phyloP scores from a whole-genome alignment of 1,140 invertebrate genomes.

The Caenorhabditis brenneri region DNA sequence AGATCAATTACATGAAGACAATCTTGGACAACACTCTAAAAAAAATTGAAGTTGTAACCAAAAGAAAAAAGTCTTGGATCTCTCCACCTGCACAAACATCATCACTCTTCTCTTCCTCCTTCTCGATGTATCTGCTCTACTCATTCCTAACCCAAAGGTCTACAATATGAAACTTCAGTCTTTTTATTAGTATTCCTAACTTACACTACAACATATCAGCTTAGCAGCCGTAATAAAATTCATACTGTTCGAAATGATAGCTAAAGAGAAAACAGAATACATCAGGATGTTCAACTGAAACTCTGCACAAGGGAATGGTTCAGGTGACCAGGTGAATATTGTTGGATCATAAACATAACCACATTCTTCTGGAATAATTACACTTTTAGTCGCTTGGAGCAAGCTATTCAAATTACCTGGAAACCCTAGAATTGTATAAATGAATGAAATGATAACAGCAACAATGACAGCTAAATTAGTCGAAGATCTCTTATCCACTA shows the following conservation, averaged over 20 bases:
- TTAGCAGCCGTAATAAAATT: neutral
- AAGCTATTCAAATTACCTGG: neutral
- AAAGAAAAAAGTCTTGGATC: neutral
- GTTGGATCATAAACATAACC: neutral
- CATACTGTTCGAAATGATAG: neutral
- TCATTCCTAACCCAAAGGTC: neutral
- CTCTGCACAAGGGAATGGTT: neutral
- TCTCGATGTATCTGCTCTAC: neutral
- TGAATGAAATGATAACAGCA: neutral
- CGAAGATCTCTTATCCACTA: neutral
- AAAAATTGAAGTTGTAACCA: neutral
- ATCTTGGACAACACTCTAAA: neutral
- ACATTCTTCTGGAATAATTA: neutral
- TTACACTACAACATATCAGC: neutral
- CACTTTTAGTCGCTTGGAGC: neutral
- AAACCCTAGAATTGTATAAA: neutral
- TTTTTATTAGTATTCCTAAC: too few species aligned
- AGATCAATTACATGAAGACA: neutral
- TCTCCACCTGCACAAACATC: neutral
- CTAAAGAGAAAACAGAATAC: neutral
- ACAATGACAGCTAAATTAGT: neutral
- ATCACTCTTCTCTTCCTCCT: neutral
- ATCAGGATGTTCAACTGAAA: neutral
- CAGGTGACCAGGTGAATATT: neutral
- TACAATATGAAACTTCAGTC: too few species aligned